phyloP scores from a whole-genome alignment of 2,888 invertebrate genomes.

The Ophion ellenae region DNA sequence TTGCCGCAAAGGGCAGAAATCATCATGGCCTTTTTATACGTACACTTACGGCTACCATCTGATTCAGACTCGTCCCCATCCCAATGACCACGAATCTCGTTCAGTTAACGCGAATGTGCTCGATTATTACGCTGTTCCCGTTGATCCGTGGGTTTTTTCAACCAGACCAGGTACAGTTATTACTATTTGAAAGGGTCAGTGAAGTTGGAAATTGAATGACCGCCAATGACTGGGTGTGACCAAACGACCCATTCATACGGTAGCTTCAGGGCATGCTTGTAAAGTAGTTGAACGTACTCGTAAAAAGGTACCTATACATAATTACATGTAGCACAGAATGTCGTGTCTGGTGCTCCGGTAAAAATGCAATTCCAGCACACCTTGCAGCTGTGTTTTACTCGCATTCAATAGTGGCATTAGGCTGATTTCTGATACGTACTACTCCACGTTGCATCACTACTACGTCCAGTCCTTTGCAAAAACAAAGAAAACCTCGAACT shows the following conservation, averaged over 20 bases:
- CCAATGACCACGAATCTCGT: neutral
- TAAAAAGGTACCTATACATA: constrained; percentile 20
- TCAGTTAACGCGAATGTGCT: neutral
- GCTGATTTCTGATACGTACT: neutral
- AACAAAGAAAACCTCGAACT: constrained; percentile 1
- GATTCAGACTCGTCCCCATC: constrained; percentile 17
- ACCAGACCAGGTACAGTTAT: constrained; percentile 13
- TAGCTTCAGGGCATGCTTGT: neutral
- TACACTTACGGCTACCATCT: constrained; percentile 1
- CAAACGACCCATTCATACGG: constrained; percentile 7
- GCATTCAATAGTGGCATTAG: constrained; percentile 17
- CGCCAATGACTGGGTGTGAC: constrained; percentile 21
- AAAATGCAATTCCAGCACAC: constrained; percentile 4
- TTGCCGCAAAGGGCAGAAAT: constrained; percentile 30
- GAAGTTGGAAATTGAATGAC: constrained; percentile 10
- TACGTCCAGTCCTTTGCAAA: neutral
- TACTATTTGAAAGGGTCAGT: constrained; percentile 7
- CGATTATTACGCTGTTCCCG: too few relatives aligned
- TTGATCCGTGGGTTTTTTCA: neutral
- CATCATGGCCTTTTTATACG: constrained; percentile 26
- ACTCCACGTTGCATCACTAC: neutral
- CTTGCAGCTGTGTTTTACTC: neutral
- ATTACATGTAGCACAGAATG: neutral
- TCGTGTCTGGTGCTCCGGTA: neutral
- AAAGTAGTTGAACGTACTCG: constrained; percentile 7